Base-by-base conservation (phyloP, 1,140 invertebrate species). In the Papilio helenus region DNA sequence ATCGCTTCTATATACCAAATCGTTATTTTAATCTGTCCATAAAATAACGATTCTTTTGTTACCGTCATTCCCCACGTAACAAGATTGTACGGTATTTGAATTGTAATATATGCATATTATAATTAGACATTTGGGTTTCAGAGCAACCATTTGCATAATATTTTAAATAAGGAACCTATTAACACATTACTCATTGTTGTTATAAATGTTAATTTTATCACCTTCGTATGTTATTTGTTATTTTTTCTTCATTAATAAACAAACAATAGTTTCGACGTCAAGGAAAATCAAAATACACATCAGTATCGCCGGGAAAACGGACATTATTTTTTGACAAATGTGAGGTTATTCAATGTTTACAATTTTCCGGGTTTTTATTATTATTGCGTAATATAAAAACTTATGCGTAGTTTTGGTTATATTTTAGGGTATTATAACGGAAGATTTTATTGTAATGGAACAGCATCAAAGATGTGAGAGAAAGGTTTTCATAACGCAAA, bases 281-380 rank as follows among this genome's bases (percentile, higher is more conserved):
- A 29, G 61, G 61, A 34, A 68, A 29, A 34, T 61, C 61, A 16
- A 29, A 29, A 14, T 29, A 29, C 3, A 68, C 20, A 26, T 29
- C 61, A 68, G 26, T 29, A 29, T 68, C 26, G 61, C 26, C 26
- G 61, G 26, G 61, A 29, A 16, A 68, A 68, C 61, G 61, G 61
- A 68, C 61, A 68, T 68, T 68, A 68, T 7, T 34, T 65, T 68
- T 68, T 68, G 61, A 68, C 26, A 68, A 18, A 68, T 68, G 26
- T 68, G 14, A 68, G 61, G 61, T 68, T 68, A 3, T 68, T 61
- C 8, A 26, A 65, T 26, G 29, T 68, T 16, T 16, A 68, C 14
- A 4, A 68, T 68, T 68, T 68, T 68, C 26, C 61, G 26, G 26
- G 26, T 65, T 65, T 65, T 26, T 51, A 51, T 51, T 51, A n/a